Percentiles rank a stretch among this genome's conserved stretches.
Evolutionary conservation across 2,797 vertebrate species (phyloP).

Genomic region (Liasis olivaceus): DNA sequence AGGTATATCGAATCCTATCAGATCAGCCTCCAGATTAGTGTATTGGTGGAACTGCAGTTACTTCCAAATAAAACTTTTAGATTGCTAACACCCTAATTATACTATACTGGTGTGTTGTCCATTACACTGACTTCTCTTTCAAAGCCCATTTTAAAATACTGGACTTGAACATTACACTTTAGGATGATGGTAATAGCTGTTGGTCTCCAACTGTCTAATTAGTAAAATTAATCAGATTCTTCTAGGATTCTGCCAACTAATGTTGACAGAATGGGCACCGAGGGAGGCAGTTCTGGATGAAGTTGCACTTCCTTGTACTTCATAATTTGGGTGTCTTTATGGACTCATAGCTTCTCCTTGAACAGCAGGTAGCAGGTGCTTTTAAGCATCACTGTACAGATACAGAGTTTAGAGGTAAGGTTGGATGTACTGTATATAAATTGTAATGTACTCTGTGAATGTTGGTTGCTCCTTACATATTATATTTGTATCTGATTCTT

Average conservation of each 20-base stretch:
- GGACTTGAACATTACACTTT: neutral
- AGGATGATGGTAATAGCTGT: neutral
- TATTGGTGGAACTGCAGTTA: neutral
- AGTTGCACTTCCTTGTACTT: neutral
- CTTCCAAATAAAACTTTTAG: neutral
- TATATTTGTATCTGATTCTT: constrained; percentile 20
- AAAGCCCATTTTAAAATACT: neutral
- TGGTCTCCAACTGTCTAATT: neutral
- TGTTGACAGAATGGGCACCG: neutral
- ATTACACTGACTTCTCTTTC: neutral
- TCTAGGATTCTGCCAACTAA: neutral
- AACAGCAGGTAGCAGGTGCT: neutral
- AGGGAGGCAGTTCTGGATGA: neutral
- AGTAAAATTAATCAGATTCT: neutral
- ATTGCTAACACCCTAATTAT: neutral
- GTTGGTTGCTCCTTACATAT: fast-evolving
- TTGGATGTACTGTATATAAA: neutral
- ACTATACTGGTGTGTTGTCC: neutral
- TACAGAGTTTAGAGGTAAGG: neutral
- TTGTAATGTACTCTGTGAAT: neutral
- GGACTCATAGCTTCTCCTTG: neutral
- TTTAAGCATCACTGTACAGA: neutral
- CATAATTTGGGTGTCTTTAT: neutral
- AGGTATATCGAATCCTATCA: neutral
- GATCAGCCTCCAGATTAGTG: neutral